These are phyloP conservation scores for Lochmaea capreae DNA, from an alignment of 2,888 invertebrate species.

Conservation along the genomic window DNA sequence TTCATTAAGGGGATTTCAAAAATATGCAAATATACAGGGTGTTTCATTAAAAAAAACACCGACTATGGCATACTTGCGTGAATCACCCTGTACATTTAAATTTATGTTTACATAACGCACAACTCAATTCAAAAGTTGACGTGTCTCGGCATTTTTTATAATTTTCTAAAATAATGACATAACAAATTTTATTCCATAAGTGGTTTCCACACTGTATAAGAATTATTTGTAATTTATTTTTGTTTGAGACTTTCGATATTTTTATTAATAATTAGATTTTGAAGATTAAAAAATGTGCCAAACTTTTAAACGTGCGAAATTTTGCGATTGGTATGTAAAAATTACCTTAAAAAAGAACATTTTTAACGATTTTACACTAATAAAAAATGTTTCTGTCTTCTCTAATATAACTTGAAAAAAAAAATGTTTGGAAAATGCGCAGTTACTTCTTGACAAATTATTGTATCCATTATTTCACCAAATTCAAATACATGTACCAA, in stretches of 20 bases:
- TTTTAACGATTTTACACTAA: slow-evolving; percentile 42
- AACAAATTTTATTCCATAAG: no score
- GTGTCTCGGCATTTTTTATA: no score
- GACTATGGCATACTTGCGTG: no score
- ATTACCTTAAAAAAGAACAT: slow-evolving; percentile 27
- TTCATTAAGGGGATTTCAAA: no score
- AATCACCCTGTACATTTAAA: no score
- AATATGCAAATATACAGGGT: no score
- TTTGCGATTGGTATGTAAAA: slow-evolving; percentile 53
- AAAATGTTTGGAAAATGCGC: slow-evolving; percentile 26
- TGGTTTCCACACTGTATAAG: no score
- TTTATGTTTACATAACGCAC: no score
- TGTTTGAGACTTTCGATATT: slow-evolving; percentile 22
- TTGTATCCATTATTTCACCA: neutral
- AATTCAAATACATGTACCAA: no score
- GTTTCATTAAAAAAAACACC: no score
- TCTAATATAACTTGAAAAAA: slow-evolving; percentile 35
- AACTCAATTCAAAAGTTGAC: no score
- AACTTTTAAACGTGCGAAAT: slow-evolving; percentile 32
- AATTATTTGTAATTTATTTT: neutral
- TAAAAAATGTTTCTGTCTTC: slow-evolving; percentile 45
- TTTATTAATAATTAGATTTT: slow-evolving; percentile 35
- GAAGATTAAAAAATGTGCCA: slow-evolving; percentile 33
- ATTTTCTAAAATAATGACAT: no score
- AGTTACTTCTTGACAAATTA: neutral